Conservation (phyloP, 2,113 vertebrate species). For the Tachycineta bicolor region DNA sequence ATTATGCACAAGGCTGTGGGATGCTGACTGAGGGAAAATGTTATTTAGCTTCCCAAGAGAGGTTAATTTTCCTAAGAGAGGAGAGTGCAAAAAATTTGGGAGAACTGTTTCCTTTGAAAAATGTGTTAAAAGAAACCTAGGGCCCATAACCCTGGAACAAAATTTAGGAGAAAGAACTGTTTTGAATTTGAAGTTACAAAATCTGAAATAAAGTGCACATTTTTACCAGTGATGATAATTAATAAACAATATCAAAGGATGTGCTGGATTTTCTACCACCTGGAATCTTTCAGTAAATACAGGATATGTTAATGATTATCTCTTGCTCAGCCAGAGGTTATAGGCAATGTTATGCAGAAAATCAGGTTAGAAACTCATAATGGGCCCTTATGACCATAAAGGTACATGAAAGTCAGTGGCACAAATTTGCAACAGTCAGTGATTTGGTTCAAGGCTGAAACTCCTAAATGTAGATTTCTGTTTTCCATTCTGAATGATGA, state of each 20-base stretch:
- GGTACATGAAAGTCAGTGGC: slow-evolving; percentile 9
- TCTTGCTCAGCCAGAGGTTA: not conserved
- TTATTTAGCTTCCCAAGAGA: not conserved
- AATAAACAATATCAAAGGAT: not conserved
- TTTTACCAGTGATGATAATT: not conserved
- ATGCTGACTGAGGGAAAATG: not conserved
- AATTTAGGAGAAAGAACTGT: not conserved
- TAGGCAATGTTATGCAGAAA: not conserved
- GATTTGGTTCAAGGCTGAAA: not conserved
- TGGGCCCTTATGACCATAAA: not conserved
- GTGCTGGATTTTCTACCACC: not conserved
- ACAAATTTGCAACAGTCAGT: slow-evolving; percentile 22
- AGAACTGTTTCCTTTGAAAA: not conserved
- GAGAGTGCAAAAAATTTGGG: not conserved
- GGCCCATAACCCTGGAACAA: not conserved
- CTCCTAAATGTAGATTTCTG: slow-evolving; percentile 26
- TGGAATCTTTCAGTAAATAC: not conserved
- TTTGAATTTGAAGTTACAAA: not conserved
- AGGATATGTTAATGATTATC: slow-evolving; percentile 7
- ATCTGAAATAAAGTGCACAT: not conserved
- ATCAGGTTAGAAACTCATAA: slow-evolving; percentile 34
- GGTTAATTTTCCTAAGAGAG: not conserved
- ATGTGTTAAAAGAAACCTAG: not conserved
- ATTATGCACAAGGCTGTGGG: not conserved
- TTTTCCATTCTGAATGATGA: slow-evolving; percentile 24